phyloP scores from a whole-genome alignment of 2,888 invertebrate genomes.

The Rhyacophila evoluta region DNA sequence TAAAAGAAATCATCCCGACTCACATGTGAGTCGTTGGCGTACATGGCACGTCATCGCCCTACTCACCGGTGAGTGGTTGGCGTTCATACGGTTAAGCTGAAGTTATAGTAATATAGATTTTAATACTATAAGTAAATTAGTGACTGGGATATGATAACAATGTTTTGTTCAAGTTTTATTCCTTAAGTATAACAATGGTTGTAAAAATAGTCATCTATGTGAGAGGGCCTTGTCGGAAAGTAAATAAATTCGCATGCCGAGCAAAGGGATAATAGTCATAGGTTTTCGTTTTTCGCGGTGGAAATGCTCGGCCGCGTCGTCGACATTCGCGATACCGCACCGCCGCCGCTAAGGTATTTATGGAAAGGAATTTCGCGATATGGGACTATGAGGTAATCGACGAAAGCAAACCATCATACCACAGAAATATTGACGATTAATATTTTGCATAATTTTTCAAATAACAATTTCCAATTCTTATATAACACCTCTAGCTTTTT shows the following conservation, averaged over 20 bases:
- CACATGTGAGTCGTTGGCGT: no score
- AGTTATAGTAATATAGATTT: no score
- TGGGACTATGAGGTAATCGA: background rate
- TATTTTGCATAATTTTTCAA: no score
- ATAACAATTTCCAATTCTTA: no score
- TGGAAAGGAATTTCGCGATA: constrained; percentile 13
- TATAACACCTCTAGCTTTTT: no score
- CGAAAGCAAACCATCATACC: background rate
- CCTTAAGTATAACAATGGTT: background rate
- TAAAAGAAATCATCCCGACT: no score
- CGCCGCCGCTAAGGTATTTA: background rate
- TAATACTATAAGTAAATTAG: no score
- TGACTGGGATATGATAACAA: no score
- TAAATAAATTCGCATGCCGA: background rate
- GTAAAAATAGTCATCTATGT: background rate
- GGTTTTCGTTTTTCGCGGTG: constrained; percentile 22
- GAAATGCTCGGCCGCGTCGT: constrained; percentile 14
- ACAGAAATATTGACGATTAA: background rate
- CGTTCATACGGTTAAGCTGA: no score
- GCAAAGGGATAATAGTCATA: constrained; percentile 1
- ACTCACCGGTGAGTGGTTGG: no score
- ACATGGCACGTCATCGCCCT: no score
- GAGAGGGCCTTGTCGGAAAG: background rate
- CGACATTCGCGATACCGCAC: constrained; percentile 8
- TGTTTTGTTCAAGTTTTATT: no score